Base-by-base conservation (phyloP, 2,888 invertebrate species). In the Saturnia japonica region DNA sequence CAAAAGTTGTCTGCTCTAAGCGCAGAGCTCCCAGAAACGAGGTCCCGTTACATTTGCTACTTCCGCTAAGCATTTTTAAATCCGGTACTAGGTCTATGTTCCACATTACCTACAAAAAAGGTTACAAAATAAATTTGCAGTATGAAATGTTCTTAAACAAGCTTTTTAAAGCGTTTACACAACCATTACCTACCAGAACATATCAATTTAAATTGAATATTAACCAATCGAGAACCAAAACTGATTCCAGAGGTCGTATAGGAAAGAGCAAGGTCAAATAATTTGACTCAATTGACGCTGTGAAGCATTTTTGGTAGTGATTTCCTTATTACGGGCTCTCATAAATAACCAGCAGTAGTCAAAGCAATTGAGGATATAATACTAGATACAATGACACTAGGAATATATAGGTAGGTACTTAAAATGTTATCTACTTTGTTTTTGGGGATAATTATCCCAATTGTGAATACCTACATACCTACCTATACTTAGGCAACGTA, bases 221-320 rank as follows among this genome's bases (percentile, higher is more conserved):
- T 64, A n/a, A 16, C n/a, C 40, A 34, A n/a, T 64, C 9, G 40
- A 64, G 34, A 40, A n/a, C 64, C 64, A 40, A 64, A 64, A 64
- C 16, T 64, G 9, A 25, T 25, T 25, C 57, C 25, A 19, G 40
- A 62, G 64, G 40, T 64, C 40, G 40, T 16, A 64, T 3, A 40
- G 64, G 2, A n/a, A n/a, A n/a, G n/a, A 2, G 4, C 64, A 64
- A 40, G 64, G 64, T 40, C 64, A 64, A 64, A 64, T 40, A 40
- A 64, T 64, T 64, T 64, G 40, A 40, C 64, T 64, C 64, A 64
- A 64, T 64, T 64, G 64, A 40, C 34, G 34, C n/a, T 64, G 19
- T n/a, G 34, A 14, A 64, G 64, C 2, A 40, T 64, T 64, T 64
- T 64, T 64, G 19, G n/a, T 64, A 64, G 40, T 64, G 64, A 64